Conservation (phyloP, 2,113 vertebrate genomes). For the Aspiorhynchus laticeps region DNA sequence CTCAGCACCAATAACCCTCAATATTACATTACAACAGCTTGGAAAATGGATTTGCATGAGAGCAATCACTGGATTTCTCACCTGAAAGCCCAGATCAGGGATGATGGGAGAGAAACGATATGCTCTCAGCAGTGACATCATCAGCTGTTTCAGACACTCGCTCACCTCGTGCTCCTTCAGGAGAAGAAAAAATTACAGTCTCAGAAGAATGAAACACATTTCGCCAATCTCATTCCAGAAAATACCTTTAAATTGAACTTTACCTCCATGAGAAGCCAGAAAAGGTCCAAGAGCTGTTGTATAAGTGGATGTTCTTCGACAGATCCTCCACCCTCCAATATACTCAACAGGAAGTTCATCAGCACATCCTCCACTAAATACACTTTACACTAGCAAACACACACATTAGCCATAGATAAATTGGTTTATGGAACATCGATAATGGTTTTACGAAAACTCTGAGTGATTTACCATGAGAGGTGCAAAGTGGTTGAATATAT, state of each 20-base stretch:
- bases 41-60: not conserved
- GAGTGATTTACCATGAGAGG: conserved; percentile 87
- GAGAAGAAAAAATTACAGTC: not conserved
- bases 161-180: conserved; percentile 92
- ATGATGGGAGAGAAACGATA: conserved; percentile 98
- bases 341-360: conserved; percentile 89
- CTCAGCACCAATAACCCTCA: not conserved
- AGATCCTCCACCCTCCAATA: conserved; percentile 84
- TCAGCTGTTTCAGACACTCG: conserved; percentile 94
- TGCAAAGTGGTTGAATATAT: conserved; percentile 93
- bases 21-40: not conserved
- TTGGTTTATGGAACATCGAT: not conserved
- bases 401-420: not conserved
- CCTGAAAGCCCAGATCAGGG: conserved; percentile 95
- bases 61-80: conserved; percentile 56
- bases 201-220: not conserved
- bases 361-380: conserved; percentile 97
- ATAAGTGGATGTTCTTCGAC: conserved; percentile 87
- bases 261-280: conserved; percentile 99
- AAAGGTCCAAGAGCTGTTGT: conserved; percentile 90
- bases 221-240: not conserved
- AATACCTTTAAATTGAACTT: not conserved
- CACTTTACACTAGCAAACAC: conserved; percentile 84
- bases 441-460: not conserved
- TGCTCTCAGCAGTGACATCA: conserved; percentile 95